Evolutionary conservation across 2,113 vertebrate species (phyloP).

Genomic region (Siniperca chuatsi): DNA sequence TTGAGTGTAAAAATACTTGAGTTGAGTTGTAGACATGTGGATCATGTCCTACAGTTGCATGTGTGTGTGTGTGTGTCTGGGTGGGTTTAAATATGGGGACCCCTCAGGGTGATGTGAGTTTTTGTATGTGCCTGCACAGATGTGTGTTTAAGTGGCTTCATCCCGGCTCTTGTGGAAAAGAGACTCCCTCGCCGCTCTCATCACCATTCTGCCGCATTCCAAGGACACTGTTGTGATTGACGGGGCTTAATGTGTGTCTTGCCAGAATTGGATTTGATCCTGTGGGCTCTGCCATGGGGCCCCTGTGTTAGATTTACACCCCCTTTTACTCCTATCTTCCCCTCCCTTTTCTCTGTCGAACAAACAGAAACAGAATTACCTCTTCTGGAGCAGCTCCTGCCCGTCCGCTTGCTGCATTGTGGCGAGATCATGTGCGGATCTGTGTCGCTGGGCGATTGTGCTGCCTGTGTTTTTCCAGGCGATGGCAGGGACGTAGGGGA

Average conservation of each 20-base stretch:
- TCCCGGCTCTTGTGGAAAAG: constrained; percentile 74
- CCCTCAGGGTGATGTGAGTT: constrained; percentile 11
- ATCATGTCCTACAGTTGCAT: background rate
- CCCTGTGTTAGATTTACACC: constrained; percentile 87
- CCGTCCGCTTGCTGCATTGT: constrained; percentile 72
- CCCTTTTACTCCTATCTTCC: constrained; percentile 59
- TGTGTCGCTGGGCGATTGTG: constrained; percentile 85
- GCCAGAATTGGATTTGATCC: constrained; percentile 94
- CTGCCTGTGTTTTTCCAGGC: constrained; percentile 36
- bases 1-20: background rate
- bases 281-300: constrained; percentile 87
- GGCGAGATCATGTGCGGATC: constrained; percentile 83
- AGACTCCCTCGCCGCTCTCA: constrained; percentile 79
- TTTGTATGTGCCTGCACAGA: constrained; percentile 40
- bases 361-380: constrained; percentile 92
- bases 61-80: constrained; percentile 1
- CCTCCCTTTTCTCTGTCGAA: constrained; percentile 77
- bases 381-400: constrained; percentile 73
- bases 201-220: constrained; percentile 88
- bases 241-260: constrained; percentile 92
- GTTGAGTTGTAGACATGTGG: background rate
- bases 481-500: constrained; percentile 7
- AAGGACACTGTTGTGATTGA: constrained; percentile 91
- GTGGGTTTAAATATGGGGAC: constrained; percentile 13
- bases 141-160: constrained; percentile 69